Base-by-base conservation (phyloP, 2,113 vertebrate genomes). In the Anoura caudifer region DNA sequence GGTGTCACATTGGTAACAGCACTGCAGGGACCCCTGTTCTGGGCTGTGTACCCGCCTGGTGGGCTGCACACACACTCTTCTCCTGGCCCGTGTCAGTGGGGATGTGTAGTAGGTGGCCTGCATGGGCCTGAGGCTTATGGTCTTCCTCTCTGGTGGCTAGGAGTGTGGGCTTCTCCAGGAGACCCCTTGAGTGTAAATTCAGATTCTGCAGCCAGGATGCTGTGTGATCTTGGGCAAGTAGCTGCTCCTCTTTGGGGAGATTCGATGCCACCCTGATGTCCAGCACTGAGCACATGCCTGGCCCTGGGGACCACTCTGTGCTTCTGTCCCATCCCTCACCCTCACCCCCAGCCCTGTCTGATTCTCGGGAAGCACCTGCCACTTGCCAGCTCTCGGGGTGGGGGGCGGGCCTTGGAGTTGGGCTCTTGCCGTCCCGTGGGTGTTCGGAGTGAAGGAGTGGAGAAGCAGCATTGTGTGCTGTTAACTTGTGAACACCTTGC, bases 21-120 rank as follows among this genome's bases (percentile, higher is more conserved):
- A 10, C 61, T 0, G 0, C 12, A 16, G 70, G 41, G 72, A 59
- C 4, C 0, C 88, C 73, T 5, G 1, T 38, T n/a, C 41, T 5
- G 38, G 43, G 52, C 36, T 4, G 24, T 2, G 11, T 10, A 5
- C 38, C 31, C 0, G 1, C 1, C 22, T 14, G 3, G 0, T 0
- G 15, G 5, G 52, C 10, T 12, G 3, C 10, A 2, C 75, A 38
- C 3, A 0, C 1, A 4, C 41, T 56, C 38, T 38, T 41, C 33
- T 8, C 1, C 2, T 14, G 24, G 33, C n/a, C 56, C 0, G 5
- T 6, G 20, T n/a, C 63, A 22, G 43, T 1, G 24, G 65, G 72
- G 88, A 41, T 7, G 0, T 1, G 26, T 14, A 3, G 54, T 6
- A 6, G 43, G 47, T 20, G 67, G 50, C 90, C 41, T 26, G 14